Base-by-base conservation (phyloP, 2,797 vertebrate genomes). In the Okamejei kenojei region DNA sequence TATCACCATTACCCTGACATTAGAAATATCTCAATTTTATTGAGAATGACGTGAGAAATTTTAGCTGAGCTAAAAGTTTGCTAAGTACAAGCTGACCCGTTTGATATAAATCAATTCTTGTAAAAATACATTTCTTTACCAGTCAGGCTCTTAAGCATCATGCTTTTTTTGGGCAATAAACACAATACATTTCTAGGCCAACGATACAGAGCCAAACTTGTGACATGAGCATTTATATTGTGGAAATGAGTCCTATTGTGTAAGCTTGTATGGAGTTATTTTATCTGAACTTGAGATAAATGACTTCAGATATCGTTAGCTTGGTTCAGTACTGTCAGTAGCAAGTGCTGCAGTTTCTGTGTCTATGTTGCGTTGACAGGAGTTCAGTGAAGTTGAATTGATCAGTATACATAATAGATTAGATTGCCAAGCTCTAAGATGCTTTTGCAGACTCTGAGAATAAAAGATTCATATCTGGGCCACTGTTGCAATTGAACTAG, bases 381-480 rank as follows among this genome's bases (percentile, higher is more conserved):
- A 21, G 84, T 88, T 88, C 63, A 88, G 15, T 68, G 84, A 63
- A 65, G 8, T 35, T 88, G 63, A 23, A 88, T 88, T 88, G 84
- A 88, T 88, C 21, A 65, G 58, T 19, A 65, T 86, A 17, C 61
- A 88, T 88, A 65, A 88, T 88, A 61, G 84, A 88, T 88, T 68
- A 88, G 84, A 68, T 68, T 35, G 61, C 84, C 8, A 68, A 21
- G 17, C n/a, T 68, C 17, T n/a, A 35, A 32, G 63, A 88, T 68
- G n/a, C 13, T 35, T 68, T 63, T 17, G 15, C 17, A 32, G 17
- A 35, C 84, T 88, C 63, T n/a, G 21, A 17, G 63, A 63, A 68
- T 68, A 17, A 88, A 68, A 68, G n/a, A 88, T 68, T 88, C 65
- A 35, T 35, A 32, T 68, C n/a, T 63, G 19, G 84, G 61, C 35